phyloP scores from a whole-genome alignment of 2,888 invertebrate species.

The Andrena dorsata region DNA sequence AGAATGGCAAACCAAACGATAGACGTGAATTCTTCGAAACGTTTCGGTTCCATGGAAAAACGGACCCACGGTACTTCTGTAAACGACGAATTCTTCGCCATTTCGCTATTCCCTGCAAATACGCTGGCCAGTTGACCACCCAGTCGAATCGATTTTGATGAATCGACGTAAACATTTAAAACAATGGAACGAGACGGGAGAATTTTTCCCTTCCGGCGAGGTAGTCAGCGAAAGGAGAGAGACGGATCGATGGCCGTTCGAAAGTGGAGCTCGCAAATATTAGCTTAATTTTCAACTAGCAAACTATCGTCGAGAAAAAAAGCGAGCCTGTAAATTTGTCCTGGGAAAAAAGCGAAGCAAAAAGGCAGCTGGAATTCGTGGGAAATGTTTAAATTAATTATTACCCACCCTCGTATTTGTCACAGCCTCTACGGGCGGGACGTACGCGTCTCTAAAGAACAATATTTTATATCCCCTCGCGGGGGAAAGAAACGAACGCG shows the following conservation, averaged over 20 bases:
- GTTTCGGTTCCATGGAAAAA: neutral
- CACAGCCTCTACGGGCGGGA: neutral
- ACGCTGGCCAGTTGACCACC: neutral
- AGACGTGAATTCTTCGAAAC: neutral
- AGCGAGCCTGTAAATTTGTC: neutral
- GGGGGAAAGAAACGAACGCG: neutral
- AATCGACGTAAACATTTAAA: constrained; percentile 1
- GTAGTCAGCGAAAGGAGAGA: neutral
- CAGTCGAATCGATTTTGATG: neutral
- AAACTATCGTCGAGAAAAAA: constrained; percentile 3
- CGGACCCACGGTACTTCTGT: too few relatives aligned
- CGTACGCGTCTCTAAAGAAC: neutral
- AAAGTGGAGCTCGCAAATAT: constrained; percentile 29
- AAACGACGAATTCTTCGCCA: neutral
- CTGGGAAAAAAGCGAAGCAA: neutral
- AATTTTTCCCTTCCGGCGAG: neutral
- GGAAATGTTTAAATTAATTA: neutral
- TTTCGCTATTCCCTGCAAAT: neutral
- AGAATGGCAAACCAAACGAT: neutral
- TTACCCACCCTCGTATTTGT: neutral
- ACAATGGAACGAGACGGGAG: neutral
- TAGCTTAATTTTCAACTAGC: constrained; percentile 19
- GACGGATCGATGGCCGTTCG: constrained; percentile 11
- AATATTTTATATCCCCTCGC: constrained; percentile 1
- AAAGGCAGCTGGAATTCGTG: neutral